These are phyloP conservation scores for Anguilla marmorata DNA, from an alignment of 2,797 vertebrate genomes.

Conservation along the genomic window DNA sequence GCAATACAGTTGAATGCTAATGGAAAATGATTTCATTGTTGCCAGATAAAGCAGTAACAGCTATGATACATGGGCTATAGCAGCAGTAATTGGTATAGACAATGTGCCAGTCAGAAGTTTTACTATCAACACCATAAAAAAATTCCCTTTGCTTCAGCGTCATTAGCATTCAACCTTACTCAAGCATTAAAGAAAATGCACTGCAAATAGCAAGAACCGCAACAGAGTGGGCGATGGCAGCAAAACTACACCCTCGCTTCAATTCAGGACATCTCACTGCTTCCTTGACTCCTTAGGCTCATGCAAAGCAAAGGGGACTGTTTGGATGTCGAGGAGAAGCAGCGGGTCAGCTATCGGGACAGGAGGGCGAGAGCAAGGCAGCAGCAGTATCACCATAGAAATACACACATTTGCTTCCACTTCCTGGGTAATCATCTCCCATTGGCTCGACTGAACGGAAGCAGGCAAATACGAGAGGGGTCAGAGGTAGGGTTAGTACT, in stretches of 20 bases:
- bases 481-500: constrained; percentile 70
- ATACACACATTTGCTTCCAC: constrained; percentile 99
- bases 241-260: constrained; percentile 12
- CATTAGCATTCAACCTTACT: background rate
- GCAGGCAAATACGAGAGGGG: constrained; percentile 87
- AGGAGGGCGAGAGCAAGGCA: constrained; percentile 49
- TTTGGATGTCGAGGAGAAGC: constrained; percentile 54
- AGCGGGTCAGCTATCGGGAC: constrained; percentile 55
- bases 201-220: background rate
- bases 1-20: background rate
- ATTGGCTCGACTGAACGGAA: constrained; percentile 92
- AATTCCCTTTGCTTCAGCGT: background rate
- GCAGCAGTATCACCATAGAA: constrained; percentile 63
- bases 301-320: constrained; percentile 80
- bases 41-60: background rate
- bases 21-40: background rate
- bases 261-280: constrained; percentile 39
- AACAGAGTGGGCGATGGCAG: background rate
- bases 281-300: constrained; percentile 72
- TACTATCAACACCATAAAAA: background rate
- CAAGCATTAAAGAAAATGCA: background rate
- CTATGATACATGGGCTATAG: background rate
- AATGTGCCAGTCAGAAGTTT: background rate
- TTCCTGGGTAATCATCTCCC: constrained; percentile 95
- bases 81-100: background rate